Evolutionary conservation across 2,888 invertebrate species (phyloP).

Genomic region (Drosophila anceps): DNA sequence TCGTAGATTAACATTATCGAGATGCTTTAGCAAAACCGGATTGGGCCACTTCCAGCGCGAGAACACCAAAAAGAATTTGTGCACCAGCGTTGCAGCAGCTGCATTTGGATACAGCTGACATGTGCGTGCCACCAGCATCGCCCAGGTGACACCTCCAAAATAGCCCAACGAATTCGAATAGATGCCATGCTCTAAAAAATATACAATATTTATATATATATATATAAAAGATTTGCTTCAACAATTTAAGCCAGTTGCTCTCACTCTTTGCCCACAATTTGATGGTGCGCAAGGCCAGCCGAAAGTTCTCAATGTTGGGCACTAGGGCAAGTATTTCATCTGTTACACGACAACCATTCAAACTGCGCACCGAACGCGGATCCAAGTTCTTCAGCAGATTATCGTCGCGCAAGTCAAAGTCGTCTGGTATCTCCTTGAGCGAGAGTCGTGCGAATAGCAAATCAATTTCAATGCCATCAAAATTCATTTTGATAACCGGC

Average conservation of each 20-base stretch:
- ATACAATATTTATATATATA: not conserved
- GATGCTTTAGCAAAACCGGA: conserved; percentile 97
- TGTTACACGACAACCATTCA: conserved; percentile 99
- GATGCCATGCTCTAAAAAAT: conserved; percentile 92
- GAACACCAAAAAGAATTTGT: conserved; percentile 99
- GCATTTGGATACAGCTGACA: conserved; percentile 99
- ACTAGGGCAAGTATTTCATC: conserved; percentile 98
- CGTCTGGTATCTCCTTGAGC: conserved; percentile 97
- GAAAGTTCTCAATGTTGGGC: conserved; percentile 97
- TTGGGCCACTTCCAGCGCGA: conserved; percentile 99
- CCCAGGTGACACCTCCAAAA: conserved; percentile 99
- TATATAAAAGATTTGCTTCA: not conserved
- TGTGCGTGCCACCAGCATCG: conserved; percentile 98
- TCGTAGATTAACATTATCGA: conserved; percentile 93
- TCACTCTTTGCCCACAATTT: conserved; percentile 99
- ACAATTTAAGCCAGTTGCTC: conserved; percentile 73
- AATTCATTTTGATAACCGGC: conserved; percentile 99
- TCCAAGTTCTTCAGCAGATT: conserved; percentile 96
- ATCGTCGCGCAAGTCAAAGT: conserved; percentile 95
- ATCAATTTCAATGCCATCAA: conserved; percentile 99
- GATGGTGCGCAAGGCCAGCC: conserved; percentile 96
- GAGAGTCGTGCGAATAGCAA: conserved; percentile 98
- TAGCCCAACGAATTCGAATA: conserved; percentile 99
- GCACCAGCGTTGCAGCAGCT: conserved; percentile 95
- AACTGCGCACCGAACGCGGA: conserved; percentile 97